Evolutionary conservation across 1,140 invertebrate species (phyloP).

Genomic region (Portunus trituberculatus): DNA sequence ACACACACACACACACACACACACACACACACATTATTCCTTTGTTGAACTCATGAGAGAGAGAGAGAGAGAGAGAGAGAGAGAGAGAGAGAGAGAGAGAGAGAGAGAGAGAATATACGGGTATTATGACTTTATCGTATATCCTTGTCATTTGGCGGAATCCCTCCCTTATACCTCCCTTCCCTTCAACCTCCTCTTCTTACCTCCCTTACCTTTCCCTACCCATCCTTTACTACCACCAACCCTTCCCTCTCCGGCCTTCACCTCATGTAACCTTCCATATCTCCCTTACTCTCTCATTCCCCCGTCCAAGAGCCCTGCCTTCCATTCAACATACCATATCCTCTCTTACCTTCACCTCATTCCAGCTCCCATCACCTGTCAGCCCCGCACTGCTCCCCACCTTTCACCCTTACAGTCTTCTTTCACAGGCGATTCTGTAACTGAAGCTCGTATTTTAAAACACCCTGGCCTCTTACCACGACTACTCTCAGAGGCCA

Average conservation of each 20-base stretch:
- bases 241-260: neutral
- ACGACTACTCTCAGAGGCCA: no score
- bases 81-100: neutral
- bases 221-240: neutral
- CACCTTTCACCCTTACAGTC: neutral
- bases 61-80: no score
- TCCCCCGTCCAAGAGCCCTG: neutral
- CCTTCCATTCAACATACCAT: neutral
- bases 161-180: neutral
- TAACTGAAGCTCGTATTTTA: no score
- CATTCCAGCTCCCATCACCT: neutral
- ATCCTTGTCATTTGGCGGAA: neutral
- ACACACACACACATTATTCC: no score
- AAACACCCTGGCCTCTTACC: no score
- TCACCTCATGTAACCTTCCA: neutral
- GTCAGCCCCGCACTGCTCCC: neutral
- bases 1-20: neutral
- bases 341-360: neutral
- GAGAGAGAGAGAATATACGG: neutral
- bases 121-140: neutral
- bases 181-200: neutral
- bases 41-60: no score
- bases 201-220: neutral
- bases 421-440: no score
- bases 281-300: neutral